phyloP scores from a whole-genome alignment of 1,140 invertebrate species.

The Myzus persicae region DNA sequence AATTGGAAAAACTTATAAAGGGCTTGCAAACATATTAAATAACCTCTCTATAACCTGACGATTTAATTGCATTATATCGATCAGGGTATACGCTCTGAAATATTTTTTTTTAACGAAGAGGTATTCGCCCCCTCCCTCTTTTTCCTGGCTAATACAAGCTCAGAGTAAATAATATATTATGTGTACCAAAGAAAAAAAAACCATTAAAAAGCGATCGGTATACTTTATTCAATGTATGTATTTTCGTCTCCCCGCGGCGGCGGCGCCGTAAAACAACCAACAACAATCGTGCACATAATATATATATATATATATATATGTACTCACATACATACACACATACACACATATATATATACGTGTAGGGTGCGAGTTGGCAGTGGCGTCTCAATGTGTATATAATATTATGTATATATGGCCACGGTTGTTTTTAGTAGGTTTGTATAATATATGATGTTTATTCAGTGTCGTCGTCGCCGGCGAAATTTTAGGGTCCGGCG shows the following conservation, averaged over 20 bases:
- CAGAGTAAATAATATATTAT: too few relatives aligned
- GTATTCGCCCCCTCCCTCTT: too few relatives aligned
- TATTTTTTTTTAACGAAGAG: too few relatives aligned
- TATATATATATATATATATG: background rate
- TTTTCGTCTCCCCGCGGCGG: background rate
- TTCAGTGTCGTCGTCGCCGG: constrained; percentile 25
- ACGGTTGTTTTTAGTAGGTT: constrained; percentile 32
- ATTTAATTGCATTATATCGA: too few relatives aligned
- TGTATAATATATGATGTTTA: constrained; percentile 17
- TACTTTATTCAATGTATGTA: too few relatives aligned
- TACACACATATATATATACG: background rate
- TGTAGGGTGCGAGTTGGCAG: background rate
- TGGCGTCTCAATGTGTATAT: background rate
- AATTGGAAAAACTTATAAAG: too few relatives aligned
- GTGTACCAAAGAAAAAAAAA: background rate
- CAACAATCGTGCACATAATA: background rate
- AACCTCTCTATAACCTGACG: too few relatives aligned
- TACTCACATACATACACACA: background rate
- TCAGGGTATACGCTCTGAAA: too few relatives aligned
- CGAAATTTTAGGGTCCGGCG: background rate
- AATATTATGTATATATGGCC: background rate
- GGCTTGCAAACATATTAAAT: too few relatives aligned
- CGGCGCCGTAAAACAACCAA: background rate
- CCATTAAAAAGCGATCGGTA: constrained; percentile 2
- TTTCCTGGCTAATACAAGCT: too few relatives aligned